Conservation (phyloP, 2,113 vertebrate genomes). For the Plectropomus leopardus region DNA sequence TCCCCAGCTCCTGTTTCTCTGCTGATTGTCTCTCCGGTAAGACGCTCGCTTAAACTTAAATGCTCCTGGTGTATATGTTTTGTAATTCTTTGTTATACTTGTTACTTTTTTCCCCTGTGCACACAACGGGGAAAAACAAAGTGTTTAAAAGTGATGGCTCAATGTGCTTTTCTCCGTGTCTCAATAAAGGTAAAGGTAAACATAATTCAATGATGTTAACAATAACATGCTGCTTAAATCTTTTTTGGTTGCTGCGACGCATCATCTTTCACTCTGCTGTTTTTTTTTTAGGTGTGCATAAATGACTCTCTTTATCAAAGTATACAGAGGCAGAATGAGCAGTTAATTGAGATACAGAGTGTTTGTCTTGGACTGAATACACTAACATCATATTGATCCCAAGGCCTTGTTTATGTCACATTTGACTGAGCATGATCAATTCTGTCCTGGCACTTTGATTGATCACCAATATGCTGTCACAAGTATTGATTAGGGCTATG, state of each 20-base stretch:
- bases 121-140: constrained; percentile 12
- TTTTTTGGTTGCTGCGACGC: constrained; percentile 35
- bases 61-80: constrained; percentile 24
- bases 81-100: constrained; percentile 14
- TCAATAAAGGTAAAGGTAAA: constrained; percentile 6
- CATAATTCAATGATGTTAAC: background rate
- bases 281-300: constrained; percentile 43
- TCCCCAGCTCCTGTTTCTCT: background rate
- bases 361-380: constrained; percentile 73
- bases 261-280: constrained; percentile 63
- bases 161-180: background rate
- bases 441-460: constrained; percentile 81
- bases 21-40: constrained; percentile 36
- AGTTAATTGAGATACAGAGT: constrained; percentile 83
- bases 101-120: background rate
- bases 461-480: constrained; percentile 83
- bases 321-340: constrained; percentile 43
- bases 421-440: constrained; percentile 85
- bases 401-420: constrained; percentile 84
- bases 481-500: constrained; percentile 74
- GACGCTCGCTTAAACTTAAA: constrained; percentile 20
- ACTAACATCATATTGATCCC: constrained; percentile 70
- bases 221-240: constrained; percentile 13
- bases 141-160: background rate
- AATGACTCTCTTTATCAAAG: constrained; percentile 77